Percentiles rank a stretch among this genome's conserved stretches.
Conservation (phyloP, 2,113 vertebrate genomes). For the Todiramphus saurophagus region DNA sequence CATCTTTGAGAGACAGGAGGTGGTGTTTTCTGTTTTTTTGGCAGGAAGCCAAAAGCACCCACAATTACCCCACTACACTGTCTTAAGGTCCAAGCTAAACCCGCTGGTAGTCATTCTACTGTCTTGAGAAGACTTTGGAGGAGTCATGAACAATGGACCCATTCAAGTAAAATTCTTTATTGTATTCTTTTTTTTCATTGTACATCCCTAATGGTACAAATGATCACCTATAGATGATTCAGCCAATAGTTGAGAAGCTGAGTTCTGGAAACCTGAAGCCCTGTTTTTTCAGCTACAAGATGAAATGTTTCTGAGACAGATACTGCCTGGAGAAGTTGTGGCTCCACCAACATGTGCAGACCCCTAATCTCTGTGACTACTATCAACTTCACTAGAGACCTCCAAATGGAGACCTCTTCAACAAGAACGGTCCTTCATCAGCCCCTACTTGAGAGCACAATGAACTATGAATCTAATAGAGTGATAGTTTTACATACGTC, state of each 20-base stretch:
- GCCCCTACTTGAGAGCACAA: background rate
- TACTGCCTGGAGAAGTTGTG: background rate
- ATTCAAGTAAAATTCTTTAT: background rate
- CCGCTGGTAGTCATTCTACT: background rate
- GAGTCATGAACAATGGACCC: background rate
- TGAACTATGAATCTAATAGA: background rate
- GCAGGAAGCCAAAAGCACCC: background rate
- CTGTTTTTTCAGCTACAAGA: background rate
- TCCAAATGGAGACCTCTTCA: background rate
- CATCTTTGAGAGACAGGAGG: background rate
- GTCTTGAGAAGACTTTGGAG: background rate
- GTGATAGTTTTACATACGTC: background rate
- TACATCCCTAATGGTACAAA: background rate
- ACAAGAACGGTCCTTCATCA: background rate
- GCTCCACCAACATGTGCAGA: background rate
- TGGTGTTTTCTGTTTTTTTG: background rate
- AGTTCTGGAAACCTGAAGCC: background rate
- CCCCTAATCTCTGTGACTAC: background rate
- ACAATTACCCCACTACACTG: background rate
- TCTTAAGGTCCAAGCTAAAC: background rate
- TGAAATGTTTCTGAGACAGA: background rate
- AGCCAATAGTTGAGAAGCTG: background rate
- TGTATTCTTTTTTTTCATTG: background rate
- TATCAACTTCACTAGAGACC: background rate
- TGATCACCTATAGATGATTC: background rate